These are phyloP conservation scores for Spondyliosoma cantharus DNA, from an alignment of 2,797 vertebrate genomes.

Conservation along the genomic window DNA sequence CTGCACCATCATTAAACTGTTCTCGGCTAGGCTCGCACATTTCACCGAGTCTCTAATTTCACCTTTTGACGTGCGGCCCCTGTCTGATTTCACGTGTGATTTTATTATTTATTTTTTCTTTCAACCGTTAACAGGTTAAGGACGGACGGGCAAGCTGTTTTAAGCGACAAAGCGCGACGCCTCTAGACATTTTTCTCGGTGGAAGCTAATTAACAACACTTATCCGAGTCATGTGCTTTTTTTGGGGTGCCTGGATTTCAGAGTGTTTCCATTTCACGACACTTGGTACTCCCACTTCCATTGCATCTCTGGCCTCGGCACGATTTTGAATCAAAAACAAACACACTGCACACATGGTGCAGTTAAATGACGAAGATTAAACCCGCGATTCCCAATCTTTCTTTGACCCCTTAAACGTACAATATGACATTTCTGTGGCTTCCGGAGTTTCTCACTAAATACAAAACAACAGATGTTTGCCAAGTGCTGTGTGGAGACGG, in stretches of 20 bases:
- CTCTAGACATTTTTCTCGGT: not conserved
- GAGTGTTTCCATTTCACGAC: not conserved
- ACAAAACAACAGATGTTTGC: too few species aligned
- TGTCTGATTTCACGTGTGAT: conserved; percentile 4
- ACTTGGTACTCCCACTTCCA: not conserved
- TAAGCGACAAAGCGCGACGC: not conserved
- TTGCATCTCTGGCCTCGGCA: not conserved
- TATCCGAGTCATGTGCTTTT: not conserved
- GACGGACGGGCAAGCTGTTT: not conserved
- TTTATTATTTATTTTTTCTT: not conserved
- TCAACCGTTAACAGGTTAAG: not conserved
- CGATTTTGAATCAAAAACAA: not conserved
- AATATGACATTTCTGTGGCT: too few species aligned
- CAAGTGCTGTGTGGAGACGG: too few species aligned
- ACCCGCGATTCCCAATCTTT: not conserved
- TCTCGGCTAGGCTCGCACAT: not conserved
- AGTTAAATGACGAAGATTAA: not conserved
- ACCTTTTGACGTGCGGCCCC: not conserved
- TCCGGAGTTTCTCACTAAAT: too few species aligned
- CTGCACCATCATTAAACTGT: conserved; percentile 25
- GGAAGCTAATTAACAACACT: not conserved
- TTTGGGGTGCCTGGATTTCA: not conserved
- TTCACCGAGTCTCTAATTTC: not conserved
- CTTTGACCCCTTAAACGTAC: too few species aligned
- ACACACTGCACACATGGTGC: too few species aligned